Percentiles rank a stretch among this genome's conserved stretches.
Conservation (phyloP, 1,140 invertebrate species). For the Drosophila equinoxialis region DNA sequence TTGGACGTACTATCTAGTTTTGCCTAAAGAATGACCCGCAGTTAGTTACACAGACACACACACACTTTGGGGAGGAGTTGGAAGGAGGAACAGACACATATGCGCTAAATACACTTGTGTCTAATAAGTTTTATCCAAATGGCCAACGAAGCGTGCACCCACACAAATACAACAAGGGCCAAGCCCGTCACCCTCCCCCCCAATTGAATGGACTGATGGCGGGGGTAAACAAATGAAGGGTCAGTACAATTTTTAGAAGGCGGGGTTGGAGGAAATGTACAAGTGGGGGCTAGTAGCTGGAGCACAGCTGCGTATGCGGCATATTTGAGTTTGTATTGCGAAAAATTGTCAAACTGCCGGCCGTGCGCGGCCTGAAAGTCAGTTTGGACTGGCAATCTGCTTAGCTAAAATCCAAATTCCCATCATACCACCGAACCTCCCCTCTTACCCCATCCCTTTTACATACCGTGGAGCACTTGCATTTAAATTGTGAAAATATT, state of each 20-base stretch:
- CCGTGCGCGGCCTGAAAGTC: constrained; percentile 61
- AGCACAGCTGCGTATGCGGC: constrained; percentile 68
- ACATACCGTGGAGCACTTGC: constrained; percentile 36
- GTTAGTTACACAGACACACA: constrained; percentile 60
- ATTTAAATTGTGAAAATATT: constrained; percentile 80
- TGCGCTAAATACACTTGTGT: constrained; percentile 76
- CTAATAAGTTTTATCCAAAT: constrained; percentile 79
- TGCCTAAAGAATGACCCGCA: constrained; percentile 45
- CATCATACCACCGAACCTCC: neutral
- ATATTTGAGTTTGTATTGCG: constrained; percentile 69
- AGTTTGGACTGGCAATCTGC: constrained; percentile 68
- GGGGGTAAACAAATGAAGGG: constrained; percentile 67
- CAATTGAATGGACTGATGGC: constrained; percentile 1
- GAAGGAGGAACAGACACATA: constrained; percentile 40
- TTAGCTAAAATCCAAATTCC: constrained; percentile 45
- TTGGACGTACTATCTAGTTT: constrained; percentile 26
- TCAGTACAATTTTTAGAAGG: constrained; percentile 14
- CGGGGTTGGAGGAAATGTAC: constrained; percentile 6
- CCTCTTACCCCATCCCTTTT: neutral
- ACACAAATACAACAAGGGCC: constrained; percentile 20
- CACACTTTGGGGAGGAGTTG: neutral
- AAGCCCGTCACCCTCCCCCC: neutral
- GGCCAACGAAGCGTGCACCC: constrained; percentile 62
- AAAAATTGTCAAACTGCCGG: constrained; percentile 76
- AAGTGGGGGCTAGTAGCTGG: too few relatives aligned